Evolutionary conservation across 2,113 vertebrate species (phyloP).

Genomic region (Corythoichthys intestinalis): DNA sequence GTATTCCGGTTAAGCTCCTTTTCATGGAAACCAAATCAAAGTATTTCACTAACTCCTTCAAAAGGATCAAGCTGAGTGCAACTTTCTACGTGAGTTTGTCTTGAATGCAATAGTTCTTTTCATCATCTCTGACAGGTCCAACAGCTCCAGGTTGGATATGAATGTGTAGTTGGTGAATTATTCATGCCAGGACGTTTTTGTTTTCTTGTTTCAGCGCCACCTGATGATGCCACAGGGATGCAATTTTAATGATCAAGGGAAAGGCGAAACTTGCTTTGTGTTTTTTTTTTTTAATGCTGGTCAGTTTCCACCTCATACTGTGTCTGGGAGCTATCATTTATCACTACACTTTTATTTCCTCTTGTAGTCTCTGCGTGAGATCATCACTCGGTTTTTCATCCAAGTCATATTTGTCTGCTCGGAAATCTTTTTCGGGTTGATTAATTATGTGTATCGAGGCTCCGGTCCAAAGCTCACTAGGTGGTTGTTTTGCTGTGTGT

Average conservation of each 20-base stretch:
- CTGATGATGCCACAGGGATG: constrained; percentile 50
- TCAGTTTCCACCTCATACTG: constrained; percentile 26
- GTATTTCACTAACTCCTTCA: constrained; percentile 12
- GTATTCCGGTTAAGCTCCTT: constrained; percentile 29
- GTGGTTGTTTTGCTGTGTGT: constrained; percentile 17
- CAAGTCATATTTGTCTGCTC: not conserved
- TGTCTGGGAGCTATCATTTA: constrained; percentile 23
- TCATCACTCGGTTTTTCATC: constrained; percentile 5
- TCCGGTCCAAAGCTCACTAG: constrained; percentile 19
- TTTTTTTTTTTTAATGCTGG: constrained; percentile 24
- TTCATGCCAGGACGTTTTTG: constrained; percentile 63
- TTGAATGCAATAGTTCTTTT: not conserved
- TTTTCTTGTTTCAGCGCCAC: constrained; percentile 62
- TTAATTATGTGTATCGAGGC: not conserved
- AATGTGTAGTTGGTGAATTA: constrained; percentile 49
- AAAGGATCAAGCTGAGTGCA: not conserved
- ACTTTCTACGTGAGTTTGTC: not conserved
- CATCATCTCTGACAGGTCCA: constrained; percentile 19
- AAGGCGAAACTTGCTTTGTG: constrained; percentile 49
- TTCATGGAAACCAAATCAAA: constrained; percentile 3
- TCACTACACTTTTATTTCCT: constrained; percentile 8
- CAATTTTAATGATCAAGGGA: constrained; percentile 64
- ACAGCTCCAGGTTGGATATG: constrained; percentile 11
- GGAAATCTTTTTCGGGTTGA: too few species aligned
- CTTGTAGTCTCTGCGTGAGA: constrained; percentile 20